Percentiles rank a stretch among this genome's conserved stretches.
phyloP scores from a whole-genome alignment of 2,113 vertebrate genomes.

The Nicator chloris region DNA sequence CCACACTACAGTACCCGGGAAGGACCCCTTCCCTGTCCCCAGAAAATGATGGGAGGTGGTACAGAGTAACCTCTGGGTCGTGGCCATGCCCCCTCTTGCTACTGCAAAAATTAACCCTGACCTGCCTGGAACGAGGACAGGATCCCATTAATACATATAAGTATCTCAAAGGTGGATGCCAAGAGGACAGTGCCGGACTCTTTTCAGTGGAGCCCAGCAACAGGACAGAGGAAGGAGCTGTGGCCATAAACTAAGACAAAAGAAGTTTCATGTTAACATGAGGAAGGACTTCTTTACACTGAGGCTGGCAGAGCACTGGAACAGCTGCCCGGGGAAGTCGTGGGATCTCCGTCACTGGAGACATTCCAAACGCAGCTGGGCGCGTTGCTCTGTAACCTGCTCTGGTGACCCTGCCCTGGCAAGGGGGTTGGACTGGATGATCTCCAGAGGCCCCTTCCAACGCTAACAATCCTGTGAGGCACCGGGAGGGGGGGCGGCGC shows the following conservation, averaged over 20 bases:
- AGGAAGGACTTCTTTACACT: background rate
- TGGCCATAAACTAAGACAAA: background rate
- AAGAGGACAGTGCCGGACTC: fast-evolving
- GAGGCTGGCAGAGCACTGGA: background rate
- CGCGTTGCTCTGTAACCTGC: background rate
- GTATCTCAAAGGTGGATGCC: background rate
- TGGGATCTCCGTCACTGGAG: background rate
- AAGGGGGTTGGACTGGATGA: background rate
- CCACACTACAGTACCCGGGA: fast-evolving
- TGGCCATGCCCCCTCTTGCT: background rate
- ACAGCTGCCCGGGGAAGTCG: background rate
- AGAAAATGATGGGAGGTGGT: background rate
- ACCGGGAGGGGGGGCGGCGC: background rate
- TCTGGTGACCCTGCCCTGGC: background rate
- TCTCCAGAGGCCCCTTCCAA: background rate
- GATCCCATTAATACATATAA: background rate
- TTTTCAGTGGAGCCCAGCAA: background rate
- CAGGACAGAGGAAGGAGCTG: background rate
- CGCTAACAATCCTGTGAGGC: background rate
- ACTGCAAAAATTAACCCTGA: background rate
- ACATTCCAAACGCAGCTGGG: background rate
- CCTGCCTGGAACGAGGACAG: background rate
- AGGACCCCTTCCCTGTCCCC: background rate
- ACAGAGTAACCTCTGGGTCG: background rate
- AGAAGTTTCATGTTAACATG: background rate